phyloP scores from a whole-genome alignment of 1,140 invertebrate genomes.

The Stenopsyche tienmushanensis region DNA sequence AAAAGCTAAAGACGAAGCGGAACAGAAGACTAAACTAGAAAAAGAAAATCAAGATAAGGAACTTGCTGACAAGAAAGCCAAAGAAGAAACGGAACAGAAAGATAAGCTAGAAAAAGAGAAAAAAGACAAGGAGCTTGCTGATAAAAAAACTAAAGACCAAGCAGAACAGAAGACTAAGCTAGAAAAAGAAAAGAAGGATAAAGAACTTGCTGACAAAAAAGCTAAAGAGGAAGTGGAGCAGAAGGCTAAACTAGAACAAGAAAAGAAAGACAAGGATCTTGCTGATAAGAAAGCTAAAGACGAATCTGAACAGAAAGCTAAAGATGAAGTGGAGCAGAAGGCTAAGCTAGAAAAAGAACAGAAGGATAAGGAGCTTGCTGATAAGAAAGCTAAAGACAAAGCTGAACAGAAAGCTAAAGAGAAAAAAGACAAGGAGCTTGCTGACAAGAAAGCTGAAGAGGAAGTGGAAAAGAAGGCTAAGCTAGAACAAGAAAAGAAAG shows the following conservation, averaged over 20 bases:
- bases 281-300: not conserved
- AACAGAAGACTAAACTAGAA: slow-evolving; percentile 23
- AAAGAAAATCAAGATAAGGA: slow-evolving; percentile 31
- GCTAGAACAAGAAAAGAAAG: slow-evolving; percentile 31
- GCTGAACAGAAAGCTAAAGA: slow-evolving; percentile 14
- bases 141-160: slow-evolving; percentile 20
- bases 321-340: slow-evolving; percentile 19
- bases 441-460: not conserved
- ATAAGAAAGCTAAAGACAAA: slow-evolving; percentile 8
- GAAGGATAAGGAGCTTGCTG: slow-evolving; percentile 15
- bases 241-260: not conserved
- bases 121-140: too few relatives aligned
- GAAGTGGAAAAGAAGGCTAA: slow-evolving; percentile 18
- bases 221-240: slow-evolving; percentile 38
- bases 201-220: slow-evolving; percentile 11
- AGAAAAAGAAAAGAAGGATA: slow-evolving; percentile 30
- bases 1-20: slow-evolving; percentile 15
- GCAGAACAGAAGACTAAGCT: slow-evolving; percentile 39
- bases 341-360: not conserved
- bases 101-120: not conserved
- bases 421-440: slow-evolving; percentile 22
- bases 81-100: not conserved
- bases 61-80: slow-evolving; percentile 33
- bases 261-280: not conserved
- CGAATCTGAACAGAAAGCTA: slow-evolving; percentile 27